A percentile compares a stretch with the other conserved stretches of the same genome.
These are phyloP conservation scores for Oscheius sp. DNA, from an alignment of 2,888 invertebrate genomes.

Conservation along the genomic window DNA sequence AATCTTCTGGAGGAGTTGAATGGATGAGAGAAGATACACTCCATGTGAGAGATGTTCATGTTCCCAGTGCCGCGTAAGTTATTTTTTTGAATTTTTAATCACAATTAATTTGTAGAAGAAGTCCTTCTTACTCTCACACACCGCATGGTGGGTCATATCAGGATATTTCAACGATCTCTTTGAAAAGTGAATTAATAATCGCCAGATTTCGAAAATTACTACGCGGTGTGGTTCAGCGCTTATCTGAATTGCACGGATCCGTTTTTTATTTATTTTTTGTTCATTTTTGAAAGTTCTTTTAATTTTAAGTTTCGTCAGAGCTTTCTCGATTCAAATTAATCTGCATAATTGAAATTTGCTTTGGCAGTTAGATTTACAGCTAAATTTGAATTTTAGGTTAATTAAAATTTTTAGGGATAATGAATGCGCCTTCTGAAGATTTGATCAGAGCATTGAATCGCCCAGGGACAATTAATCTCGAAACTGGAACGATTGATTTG, in stretches of 20 bases:
- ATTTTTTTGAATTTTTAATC: neutral
- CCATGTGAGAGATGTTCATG: constrained; percentile 43
- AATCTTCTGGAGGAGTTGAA: constrained; percentile 83
- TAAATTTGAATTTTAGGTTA: neutral
- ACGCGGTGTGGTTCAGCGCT: constrained; percentile 30
- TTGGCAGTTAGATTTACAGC: neutral
- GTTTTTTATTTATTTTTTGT: constrained; percentile 9
- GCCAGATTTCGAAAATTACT: constrained; percentile 26
- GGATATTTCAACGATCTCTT: constrained; percentile 6
- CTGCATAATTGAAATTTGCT: neutral
- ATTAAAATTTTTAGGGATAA: constrained; percentile 18
- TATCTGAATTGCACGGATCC: constrained; percentile 11
- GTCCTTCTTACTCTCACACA: neutral
- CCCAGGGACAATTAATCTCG: neutral
- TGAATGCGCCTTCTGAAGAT: constrained; percentile 28
- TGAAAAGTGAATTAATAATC: constrained; percentile 26
- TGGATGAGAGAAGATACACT: constrained; percentile 66
- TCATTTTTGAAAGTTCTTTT: neutral
- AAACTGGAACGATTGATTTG: constrained; percentile 32
- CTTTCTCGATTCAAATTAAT: neutral
- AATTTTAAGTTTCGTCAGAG: neutral
- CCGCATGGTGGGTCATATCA: constrained; percentile 8
- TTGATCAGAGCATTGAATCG: constrained; percentile 17
- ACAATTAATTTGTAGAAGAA: constrained; percentile 27
- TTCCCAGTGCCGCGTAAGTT: constrained; percentile 15